A percentile compares a stretch with the other conserved stretches of the same genome.
These are phyloP conservation scores for Aphrophora alni DNA, from an alignment of 2,888 invertebrate genomes.

Conservation along the genomic window DNA sequence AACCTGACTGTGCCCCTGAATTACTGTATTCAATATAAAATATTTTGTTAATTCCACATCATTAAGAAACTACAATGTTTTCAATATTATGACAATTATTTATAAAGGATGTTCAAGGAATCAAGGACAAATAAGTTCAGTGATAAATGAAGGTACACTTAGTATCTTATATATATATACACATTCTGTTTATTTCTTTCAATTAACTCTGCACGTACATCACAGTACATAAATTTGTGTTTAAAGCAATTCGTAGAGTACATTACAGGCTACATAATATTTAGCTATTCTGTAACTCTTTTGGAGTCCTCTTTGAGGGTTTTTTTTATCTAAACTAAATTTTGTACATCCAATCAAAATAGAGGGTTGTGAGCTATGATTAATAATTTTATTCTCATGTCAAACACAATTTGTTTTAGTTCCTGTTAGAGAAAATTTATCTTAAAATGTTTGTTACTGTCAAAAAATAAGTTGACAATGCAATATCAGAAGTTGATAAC, in stretches of 20 bases:
- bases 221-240: not conserved
- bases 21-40: no score
- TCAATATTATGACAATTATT: no score
- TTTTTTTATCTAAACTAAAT: not conserved
- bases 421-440: no score
- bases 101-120: no score
- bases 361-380: not conserved
- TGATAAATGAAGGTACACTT: slow-evolving; percentile 12
- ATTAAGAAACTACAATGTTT: no score
- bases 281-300: not conserved
- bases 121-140: not conserved
- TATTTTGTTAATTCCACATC: no score
- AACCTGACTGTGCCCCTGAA: no score
- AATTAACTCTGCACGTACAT: slow-evolving; percentile 32
- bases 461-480: no score
- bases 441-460: no score
- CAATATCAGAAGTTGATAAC: no score
- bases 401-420: not conserved
- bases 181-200: slow-evolving; percentile 36
- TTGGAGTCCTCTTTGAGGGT: not conserved
- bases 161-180: slow-evolving; percentile 31
- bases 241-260: not conserved
- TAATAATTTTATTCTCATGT: not conserved
- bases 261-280: not conserved
- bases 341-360: not conserved